These are phyloP conservation scores for Telmatherina bonti DNA, from an alignment of 2,797 vertebrate genomes.

Conservation along the genomic window DNA sequence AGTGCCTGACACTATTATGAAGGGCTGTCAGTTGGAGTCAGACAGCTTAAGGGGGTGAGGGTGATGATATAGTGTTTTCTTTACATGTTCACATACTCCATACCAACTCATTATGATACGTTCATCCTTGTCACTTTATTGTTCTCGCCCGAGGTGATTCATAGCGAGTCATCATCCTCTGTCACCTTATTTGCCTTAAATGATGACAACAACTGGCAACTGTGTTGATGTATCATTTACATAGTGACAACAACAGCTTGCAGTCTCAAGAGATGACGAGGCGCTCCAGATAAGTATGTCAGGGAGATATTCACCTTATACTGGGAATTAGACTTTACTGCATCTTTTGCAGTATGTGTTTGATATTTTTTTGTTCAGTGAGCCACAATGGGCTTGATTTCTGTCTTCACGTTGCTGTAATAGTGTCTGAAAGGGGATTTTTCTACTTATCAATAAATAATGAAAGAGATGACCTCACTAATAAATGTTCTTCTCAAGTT, in stretches of 20 bases:
- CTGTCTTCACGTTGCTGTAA: background rate
- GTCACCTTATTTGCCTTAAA: slow-evolving; percentile 55
- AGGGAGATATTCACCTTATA: background rate
- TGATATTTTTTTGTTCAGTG: background rate
- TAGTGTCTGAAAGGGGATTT: too few species aligned
- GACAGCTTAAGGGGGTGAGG: slow-evolving; percentile 36
- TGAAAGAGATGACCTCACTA: too few species aligned
- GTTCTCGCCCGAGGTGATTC: slow-evolving; percentile 30
- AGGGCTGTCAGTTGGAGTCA: slow-evolving; percentile 38
- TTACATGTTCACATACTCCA: slow-evolving; percentile 50
- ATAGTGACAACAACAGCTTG: slow-evolving; percentile 17
- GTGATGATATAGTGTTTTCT: slow-evolving; percentile 22
- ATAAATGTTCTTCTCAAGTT: too few species aligned
- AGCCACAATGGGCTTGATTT: background rate
- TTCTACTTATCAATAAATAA: too few species aligned
- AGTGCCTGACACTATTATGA: slow-evolving; percentile 57
- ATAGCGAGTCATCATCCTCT: slow-evolving; percentile 36
- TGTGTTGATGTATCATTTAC: slow-evolving; percentile 57
- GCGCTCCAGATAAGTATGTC: background rate
- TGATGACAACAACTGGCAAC: slow-evolving; percentile 53
- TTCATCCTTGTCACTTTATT: slow-evolving; percentile 52
- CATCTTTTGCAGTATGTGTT: background rate
- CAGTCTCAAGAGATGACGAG: background rate
- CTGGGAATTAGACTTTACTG: too few species aligned
- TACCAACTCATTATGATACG: slow-evolving; percentile 58